Conservation (phyloP, 2,113 vertebrate genomes). For the Tragelaphus imberbis region DNA sequence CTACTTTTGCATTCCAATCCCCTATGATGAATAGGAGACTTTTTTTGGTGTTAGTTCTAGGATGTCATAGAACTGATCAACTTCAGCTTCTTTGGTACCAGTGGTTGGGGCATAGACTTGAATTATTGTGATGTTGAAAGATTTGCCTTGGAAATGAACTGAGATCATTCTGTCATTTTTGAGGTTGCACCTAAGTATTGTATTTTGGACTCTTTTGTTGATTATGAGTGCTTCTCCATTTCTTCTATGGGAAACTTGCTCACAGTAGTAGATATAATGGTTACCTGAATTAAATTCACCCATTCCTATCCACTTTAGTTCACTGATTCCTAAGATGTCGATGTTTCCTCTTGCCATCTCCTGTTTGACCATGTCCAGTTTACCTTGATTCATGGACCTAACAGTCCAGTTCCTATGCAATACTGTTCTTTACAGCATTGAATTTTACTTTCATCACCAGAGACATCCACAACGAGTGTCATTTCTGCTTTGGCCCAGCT, state of each 20-base stretch:
- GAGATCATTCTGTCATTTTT: neutral
- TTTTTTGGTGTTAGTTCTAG: neutral
- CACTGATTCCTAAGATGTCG: neutral
- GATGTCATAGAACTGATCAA: neutral
- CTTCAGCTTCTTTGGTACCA: neutral
- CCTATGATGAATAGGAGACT: neutral
- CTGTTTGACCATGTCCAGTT: neutral
- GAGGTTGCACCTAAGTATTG: neutral
- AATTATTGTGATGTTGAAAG: neutral
- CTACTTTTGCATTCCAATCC: neutral
- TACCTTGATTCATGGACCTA: neutral
- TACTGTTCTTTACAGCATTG: neutral
- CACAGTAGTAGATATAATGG: neutral
- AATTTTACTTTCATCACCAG: neutral
- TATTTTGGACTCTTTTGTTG: neutral
- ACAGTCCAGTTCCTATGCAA: neutral
- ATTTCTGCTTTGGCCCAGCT: neutral
- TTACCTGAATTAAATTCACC: neutral
- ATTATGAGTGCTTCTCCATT: neutral
- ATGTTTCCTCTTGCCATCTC: neutral
- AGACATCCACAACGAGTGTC: neutral
- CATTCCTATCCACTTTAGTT: neutral
- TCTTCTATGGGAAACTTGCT: neutral
- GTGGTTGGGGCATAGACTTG: neutral
- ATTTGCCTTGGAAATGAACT: neutral